Evolutionary conservation across 2,113 vertebrate genomes (phyloP).

Genomic region (Acanthochromis polyacanthus): DNA sequence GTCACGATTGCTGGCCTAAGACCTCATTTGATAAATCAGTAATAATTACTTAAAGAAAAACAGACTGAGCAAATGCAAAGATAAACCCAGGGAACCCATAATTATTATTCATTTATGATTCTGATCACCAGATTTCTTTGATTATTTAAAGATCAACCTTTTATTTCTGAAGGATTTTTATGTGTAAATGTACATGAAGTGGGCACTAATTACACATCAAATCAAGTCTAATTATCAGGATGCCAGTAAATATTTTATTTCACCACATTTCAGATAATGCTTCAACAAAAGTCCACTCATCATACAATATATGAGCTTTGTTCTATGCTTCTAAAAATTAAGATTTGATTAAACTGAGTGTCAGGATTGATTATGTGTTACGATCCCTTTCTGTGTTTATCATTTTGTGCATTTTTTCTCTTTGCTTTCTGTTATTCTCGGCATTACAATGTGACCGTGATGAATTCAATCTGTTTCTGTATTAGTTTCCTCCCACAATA

Average conservation of each 20-base stretch:
- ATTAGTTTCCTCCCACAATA: neutral
- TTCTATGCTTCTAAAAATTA: too few species aligned
- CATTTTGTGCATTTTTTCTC: too few species aligned
- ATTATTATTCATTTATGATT: neutral
- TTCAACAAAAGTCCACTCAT: neutral
- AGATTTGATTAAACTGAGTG: too few species aligned
- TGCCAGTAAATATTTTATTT: neutral
- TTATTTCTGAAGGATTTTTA: neutral
- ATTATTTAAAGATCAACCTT: slow-evolving; percentile 1
- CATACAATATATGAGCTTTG: too few species aligned
- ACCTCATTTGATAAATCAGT: too few species aligned
- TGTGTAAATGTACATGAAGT: neutral
- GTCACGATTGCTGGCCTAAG: too few species aligned
- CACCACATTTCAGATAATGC: neutral
- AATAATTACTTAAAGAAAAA: neutral
- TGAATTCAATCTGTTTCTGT: slow-evolving; percentile 20
- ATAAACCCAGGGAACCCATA: neutral
- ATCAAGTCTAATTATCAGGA: neutral
- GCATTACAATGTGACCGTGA: neutral
- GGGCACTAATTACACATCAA: neutral
- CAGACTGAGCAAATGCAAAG: neutral
- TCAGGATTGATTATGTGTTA: too few species aligned
- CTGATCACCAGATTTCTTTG: neutral
- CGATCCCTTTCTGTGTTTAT: too few species aligned
- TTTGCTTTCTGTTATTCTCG: too few species aligned